phyloP scores from a whole-genome alignment of 2,113 vertebrate species.

The Jaculus jaculus region DNA sequence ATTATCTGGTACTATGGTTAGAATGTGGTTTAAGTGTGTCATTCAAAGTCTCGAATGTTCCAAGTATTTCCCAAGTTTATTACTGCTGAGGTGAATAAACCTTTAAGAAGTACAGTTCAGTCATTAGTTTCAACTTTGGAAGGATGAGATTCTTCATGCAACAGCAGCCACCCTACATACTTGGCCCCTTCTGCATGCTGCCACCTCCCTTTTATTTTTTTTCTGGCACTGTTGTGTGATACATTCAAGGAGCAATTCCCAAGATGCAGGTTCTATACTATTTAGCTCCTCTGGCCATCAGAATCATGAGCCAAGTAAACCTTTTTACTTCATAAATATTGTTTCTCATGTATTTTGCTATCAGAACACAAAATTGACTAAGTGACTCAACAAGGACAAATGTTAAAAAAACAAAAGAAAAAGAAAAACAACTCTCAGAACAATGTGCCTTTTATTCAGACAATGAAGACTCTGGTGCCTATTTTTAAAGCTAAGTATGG shows the following conservation, averaged over 20 bases:
- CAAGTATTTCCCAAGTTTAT: accelerated
- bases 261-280: not conserved
- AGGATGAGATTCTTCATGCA: too few relatives aligned
- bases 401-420: too few relatives aligned
- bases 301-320: not conserved
- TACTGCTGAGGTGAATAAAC: not conserved
- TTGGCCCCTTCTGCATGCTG: not conserved
- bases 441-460: not conserved
- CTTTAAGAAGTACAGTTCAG: not conserved
- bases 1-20: not conserved
- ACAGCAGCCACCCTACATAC: not conserved
- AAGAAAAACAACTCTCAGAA: not conserved
- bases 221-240: too few relatives aligned
- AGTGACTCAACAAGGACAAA: not conserved
- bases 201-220: not conserved
- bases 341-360: not conserved
- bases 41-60: not conserved
- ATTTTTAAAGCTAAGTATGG: not conserved
- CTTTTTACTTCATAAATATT: not conserved
- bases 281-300: not conserved
- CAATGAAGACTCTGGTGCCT: not conserved
- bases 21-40: not conserved
- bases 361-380: not conserved
- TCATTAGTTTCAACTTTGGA: too few relatives aligned
- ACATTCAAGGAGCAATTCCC: not conserved